A percentile compares a stretch with the other conserved stretches of the same genome.
Evolutionary conservation across 2,888 invertebrate genomes (phyloP).

Genomic region (Eucriotettix oculatus): DNA sequence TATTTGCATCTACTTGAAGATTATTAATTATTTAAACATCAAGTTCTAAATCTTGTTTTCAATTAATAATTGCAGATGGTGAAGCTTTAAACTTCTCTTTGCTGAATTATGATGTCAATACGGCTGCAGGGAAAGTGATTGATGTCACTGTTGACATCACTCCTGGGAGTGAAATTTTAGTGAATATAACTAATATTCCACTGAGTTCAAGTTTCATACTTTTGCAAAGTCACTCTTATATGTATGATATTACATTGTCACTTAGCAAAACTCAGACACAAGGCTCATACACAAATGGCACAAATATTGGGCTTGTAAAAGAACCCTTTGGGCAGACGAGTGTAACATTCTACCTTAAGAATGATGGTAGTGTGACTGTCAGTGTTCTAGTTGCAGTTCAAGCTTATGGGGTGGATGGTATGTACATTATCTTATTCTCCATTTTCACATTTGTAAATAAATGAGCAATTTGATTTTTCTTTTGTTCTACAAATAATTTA

Average conservation of each 20-base stretch:
- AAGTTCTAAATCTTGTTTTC: background rate
- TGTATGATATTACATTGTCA: constrained; percentile 37
- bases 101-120: constrained; percentile 18
- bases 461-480: too few relatives aligned
- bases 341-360: constrained; percentile 27
- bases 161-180: constrained; percentile 16
- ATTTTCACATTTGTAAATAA: too few relatives aligned
- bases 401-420: constrained; percentile 34
- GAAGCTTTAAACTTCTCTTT: constrained; percentile 17
- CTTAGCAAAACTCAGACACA: constrained; percentile 23
- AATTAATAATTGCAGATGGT: constrained; percentile 14
- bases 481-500: too few relatives aligned
- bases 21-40: background rate
- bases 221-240: constrained; percentile 45
- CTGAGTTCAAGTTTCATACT: constrained; percentile 35
- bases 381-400: constrained; percentile 31
- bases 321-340: constrained; percentile 14
- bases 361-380: constrained; percentile 24
- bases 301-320: constrained; percentile 40
- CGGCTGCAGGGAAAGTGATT: constrained; percentile 15
- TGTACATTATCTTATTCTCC: constrained; percentile 14
- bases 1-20: too few relatives aligned
- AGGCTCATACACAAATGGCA: constrained; percentile 33
- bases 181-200: constrained; percentile 30
- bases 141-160: constrained; percentile 18